Base-by-base conservation (phyloP, 2,888 invertebrate species). In the Platerodrilus igneus region DNA sequence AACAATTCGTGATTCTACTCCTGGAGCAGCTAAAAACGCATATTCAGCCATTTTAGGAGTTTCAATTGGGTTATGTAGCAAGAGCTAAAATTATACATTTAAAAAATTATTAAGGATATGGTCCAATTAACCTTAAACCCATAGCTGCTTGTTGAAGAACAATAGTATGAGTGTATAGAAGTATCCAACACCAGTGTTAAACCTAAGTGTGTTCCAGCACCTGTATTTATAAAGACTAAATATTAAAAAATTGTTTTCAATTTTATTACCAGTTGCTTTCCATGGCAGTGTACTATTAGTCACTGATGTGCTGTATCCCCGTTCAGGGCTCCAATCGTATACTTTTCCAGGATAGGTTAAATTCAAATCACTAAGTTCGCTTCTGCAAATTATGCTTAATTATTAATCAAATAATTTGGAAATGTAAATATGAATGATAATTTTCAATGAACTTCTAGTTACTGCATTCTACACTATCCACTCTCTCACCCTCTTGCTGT, bases 21-120 rank as follows among this genome's bases (percentile, higher is more conserved):
- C 87, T 0, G 86, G 80, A 2, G 79, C 75, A 33, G 85, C 72
- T 2, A 85, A 71, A 41, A 84, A 81, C 0, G 84, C 87, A 43
- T 81, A 79, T 52, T 85, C 82, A 3, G 81, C 78, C 44, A 88
- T 82, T 67, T 85, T 86, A 0, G 88, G 88, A 0, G 83, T 80
- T 60, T 88, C 88, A 1, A 84, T 81, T 0, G 89, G 88, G 64
- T 82, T 88, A 52, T 88, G 86, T 1, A 89, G 71, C 8, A 86
- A 70, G 31, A 87, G 76, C 86, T 86, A 18, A 55, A 64, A 33
- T 8, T n/a, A n/a, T n/a, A n/a, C n/a, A n/a, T n/a, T n/a, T n/a
- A n/a, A n/a, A n/a, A n/a, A n/a, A n/a, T n/a, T n/a, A n/a, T n/a
- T n/a, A n/a, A n/a, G n/a, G n/a, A n/a, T n/a, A n/a, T n/a, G 3